Conservation (phyloP, 1,140 invertebrate species). For the honey bee (Apis mellifera) region Amel_HAv3.1 CM009939.2:11884501-11885000, state of each 20-base stretch:
- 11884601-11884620: too few relatives aligned
- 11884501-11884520: slow-evolving; percentile 57
- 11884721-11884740: too few relatives aligned
- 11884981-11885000: too few relatives aligned
- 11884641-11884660: too few relatives aligned
- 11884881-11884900: slow-evolving; percentile 37
- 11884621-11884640: too few relatives aligned
- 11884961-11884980: too few relatives aligned
- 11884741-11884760: background rate
- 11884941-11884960: too few relatives aligned
- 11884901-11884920: background rate
- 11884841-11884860: slow-evolving; percentile 32
- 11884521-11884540: slow-evolving; percentile 75
- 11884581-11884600: too few relatives aligned
- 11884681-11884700: too few relatives aligned
- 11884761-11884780: slow-evolving; percentile 28
- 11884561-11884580: slow-evolving; percentile 43
- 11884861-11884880: slow-evolving; percentile 49
- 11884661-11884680: too few relatives aligned
- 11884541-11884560: slow-evolving; percentile 71
- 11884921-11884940: background rate
- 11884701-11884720: too few relatives aligned
- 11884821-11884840: slow-evolving; percentile 50
- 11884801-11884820: slow-evolving; percentile 20
- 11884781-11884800: slow-evolving; percentile 26